Base-by-base conservation (phyloP, 2,113 vertebrate species). In the Empidonax traillii region DNA sequence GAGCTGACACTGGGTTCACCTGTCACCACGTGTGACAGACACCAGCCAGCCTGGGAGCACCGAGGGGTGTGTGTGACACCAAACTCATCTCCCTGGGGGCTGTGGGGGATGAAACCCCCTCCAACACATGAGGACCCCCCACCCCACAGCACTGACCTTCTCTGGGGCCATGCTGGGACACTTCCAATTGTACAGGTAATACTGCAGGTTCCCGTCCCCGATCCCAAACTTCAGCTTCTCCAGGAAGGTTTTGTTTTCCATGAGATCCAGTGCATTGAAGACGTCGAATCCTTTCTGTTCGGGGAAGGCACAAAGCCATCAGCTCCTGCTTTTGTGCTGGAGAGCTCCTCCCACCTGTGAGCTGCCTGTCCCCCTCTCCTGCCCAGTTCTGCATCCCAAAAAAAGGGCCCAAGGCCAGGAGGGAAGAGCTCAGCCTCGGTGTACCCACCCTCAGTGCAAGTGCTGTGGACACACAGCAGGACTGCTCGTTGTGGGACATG, bases 101-200 rank as follows among this genome's bases (percentile, higher is more conserved):
- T 39, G 10, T n/a, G 1, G 12, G 74, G 41, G 79, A 53, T 0
- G 3, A 71, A 15, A 25, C 7, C 53, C 43, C 39, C 18, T 14
- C 31, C 37, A 14, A 0, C 6, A 16, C 10, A 13, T 51, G 19
- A 9, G 55, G 47, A 74, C 1, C 41, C 44, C 11, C 22, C 28
- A 8, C 15, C 37, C 27, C 72, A 8, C 8, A 16, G 90, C 47
- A 83, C 89, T 78, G 97, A 99, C 99, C 99, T 99, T 99, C 97
- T 99, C 99, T 3, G 99, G 96, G 18, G 99, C 99, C 99, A 99
- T 99, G 97, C 98, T 99, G 97, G 99, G 99, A 97, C 99, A 99
- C 97, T 99, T 99, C 99, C 99, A 99, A 98, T 99, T 99, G 98
- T 99, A 99, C 96, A 99, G 98, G 89, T 99, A 99, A 99, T 99